Conservation (phyloP, 1,140 invertebrate species). For the Drosophila orosa region DNA sequence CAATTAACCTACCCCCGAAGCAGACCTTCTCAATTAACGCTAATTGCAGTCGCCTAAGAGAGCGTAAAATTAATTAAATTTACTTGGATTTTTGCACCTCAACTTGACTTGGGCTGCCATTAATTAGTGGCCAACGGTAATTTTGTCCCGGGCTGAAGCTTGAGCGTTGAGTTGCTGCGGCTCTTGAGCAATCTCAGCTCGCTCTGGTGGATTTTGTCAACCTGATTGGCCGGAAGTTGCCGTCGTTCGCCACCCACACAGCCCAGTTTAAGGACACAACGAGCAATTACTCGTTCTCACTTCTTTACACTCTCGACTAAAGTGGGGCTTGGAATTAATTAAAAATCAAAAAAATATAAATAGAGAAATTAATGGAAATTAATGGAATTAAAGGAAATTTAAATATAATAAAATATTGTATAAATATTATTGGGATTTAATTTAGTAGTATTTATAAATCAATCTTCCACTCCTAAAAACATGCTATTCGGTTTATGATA, state of each 20-base stretch:
- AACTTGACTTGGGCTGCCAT: slow-evolving; percentile 49
- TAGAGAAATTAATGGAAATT: no score
- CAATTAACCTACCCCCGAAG: slow-evolving; percentile 10
- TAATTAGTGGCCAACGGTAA: slow-evolving; percentile 78
- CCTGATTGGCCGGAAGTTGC: slow-evolving; percentile 74
- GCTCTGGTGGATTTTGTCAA: slow-evolving; percentile 54
- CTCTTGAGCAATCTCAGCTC: slow-evolving; percentile 60
- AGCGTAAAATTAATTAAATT: slow-evolving; percentile 79
- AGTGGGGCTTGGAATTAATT: slow-evolving; percentile 35
- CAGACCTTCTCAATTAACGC: slow-evolving; percentile 19
- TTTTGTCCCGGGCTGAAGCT: slow-evolving; percentile 30
- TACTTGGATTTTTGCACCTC: slow-evolving; percentile 65
- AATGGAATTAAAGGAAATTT: no score
- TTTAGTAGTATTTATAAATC: neutral
- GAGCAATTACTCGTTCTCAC: slow-evolving; percentile 11
- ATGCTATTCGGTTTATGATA: neutral
- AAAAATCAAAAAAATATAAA: slow-evolving; percentile 37
- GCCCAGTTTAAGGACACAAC: slow-evolving; percentile 3
- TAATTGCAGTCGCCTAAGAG: slow-evolving; percentile 50
- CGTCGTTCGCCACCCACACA: slow-evolving; percentile 44
- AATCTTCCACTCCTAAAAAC: neutral
- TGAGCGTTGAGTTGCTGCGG: slow-evolving; percentile 62
- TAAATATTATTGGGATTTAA: no score
- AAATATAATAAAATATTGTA: no score
- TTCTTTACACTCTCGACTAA: neutral